Percentiles rank a stretch among this genome's conserved stretches.
phyloP scores from a whole-genome alignment of 1,140 invertebrate genomes.

The Drosophila triauraria region DNA sequence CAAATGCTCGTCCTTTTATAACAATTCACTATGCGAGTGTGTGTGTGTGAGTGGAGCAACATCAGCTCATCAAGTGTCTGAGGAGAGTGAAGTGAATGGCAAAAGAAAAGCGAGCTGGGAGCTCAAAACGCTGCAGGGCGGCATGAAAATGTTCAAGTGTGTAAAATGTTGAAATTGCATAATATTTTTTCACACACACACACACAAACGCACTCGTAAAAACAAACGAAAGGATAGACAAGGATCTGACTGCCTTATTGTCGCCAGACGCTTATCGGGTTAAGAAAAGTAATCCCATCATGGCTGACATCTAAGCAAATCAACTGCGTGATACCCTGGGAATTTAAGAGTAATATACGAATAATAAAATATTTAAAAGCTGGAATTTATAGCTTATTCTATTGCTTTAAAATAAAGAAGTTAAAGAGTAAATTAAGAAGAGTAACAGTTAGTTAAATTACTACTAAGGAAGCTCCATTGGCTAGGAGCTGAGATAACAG shows the following conservation, averaged over 20 bases:
- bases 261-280: slow-evolving; percentile 62
- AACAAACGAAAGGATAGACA: slow-evolving; percentile 43
- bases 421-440: no score
- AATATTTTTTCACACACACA: slow-evolving; percentile 66
- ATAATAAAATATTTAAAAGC: neutral
- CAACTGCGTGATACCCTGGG: slow-evolving; percentile 16
- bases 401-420: no score
- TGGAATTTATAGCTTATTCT: neutral
- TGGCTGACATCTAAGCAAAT: neutral
- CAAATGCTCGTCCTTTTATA: slow-evolving; percentile 71
- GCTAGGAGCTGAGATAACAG: no score
- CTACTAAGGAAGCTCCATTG: no score
- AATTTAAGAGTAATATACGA: neutral
- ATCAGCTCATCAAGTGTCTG: slow-evolving; percentile 66
- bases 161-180: slow-evolving; percentile 78
- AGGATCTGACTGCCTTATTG: slow-evolving; percentile 52
- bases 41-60: slow-evolving; percentile 10
- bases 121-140: slow-evolving; percentile 60
- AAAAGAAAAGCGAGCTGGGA: slow-evolving; percentile 30
- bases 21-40: slow-evolving; percentile 49
- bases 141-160: slow-evolving; percentile 61
- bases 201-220: slow-evolving; percentile 24
- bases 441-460: no score
- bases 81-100: slow-evolving; percentile 46
- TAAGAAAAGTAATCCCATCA: slow-evolving; percentile 48